A percentile compares a stretch with the other conserved stretches of the same genome.
Evolutionary conservation across 1,140 invertebrate genomes (phyloP).

Genomic region (Aleiodes sp.): DNA sequence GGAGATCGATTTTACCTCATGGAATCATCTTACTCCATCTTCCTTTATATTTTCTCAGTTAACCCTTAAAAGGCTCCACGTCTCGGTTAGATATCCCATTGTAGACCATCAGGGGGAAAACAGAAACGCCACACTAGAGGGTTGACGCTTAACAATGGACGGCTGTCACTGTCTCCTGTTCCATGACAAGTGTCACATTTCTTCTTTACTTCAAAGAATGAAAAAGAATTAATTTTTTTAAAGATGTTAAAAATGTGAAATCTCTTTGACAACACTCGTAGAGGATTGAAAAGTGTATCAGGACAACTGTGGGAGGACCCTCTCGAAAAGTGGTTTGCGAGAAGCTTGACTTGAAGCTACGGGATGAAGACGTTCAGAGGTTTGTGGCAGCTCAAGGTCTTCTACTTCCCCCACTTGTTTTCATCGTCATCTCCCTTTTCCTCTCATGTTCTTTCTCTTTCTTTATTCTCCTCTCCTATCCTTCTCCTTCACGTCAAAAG

Average conservation of each 20-base stretch:
- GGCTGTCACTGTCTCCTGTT: neutral
- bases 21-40: conserved; percentile 6
- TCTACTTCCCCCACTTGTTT: conserved; percentile 58
- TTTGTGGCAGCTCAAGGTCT: conserved; percentile 67
- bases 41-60: neutral
- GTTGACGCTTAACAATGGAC: neutral
- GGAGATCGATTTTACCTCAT: too few relatives aligned
- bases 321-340: neutral
- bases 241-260: neutral
- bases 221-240: neutral
- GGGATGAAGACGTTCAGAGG: conserved; percentile 65
- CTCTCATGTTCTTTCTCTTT: neutral
- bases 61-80: neutral
- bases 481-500: conserved; percentile 8
- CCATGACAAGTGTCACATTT: conserved; percentile 4
- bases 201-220: neutral
- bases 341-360: conserved; percentile 33
- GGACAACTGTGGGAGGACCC: conserved; percentile 21
- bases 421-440: conserved; percentile 26
- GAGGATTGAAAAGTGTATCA: conserved; percentile 4
- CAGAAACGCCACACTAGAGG: neutral
- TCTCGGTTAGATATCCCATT: neutral
- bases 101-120: neutral
- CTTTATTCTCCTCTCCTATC: conserved; percentile 11
- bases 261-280: neutral